Base-by-base conservation (phyloP, 2,888 invertebrate genomes). In the Prosapia bicincta region DNA sequence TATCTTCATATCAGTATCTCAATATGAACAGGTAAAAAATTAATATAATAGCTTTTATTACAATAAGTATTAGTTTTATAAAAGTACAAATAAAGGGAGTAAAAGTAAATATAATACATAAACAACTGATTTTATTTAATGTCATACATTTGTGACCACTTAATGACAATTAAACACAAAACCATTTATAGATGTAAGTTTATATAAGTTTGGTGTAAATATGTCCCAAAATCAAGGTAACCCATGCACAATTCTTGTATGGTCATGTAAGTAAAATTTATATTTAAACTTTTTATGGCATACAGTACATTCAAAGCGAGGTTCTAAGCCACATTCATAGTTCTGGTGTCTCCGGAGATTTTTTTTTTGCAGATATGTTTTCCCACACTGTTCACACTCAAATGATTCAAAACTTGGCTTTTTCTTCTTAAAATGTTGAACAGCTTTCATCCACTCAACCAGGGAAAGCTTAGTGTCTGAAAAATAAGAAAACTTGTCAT, bases 271-370 rank as follows among this genome's bases (percentile, higher is more conserved):
- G 15, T 66, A 26, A 66, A 67, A 71, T 26, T 76, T 77, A 23
- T 66, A 69, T 38, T 84, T 24, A 85, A 85, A 24, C 83, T 84
- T 80, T 85, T 85, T 9, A 85, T 85, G 43, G 25, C 85, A 85
- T 32, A 83, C 82, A 0, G 83, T 81, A 74, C 85, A 85, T 24
- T 79, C 76, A 77, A 85, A 86, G 71, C 81, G 83, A 9, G 85
- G 85, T 75, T 83, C 83, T 54, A 82, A 82, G 6, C 83, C 83
- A 73, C 85, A 85, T 76, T 85, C 83, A 76, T 82, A 80, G 28
- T 82, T 81, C 23, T 81, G 79, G 75, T 85, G 85, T 20, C 82
- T 80, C 15, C 77, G 78, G 74, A 83, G 82, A 32, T 84, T 85
- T 1, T 84, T 83, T 76, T 83, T 84, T 69, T 82, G 81, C 69